phyloP scores from a whole-genome alignment of 2,797 vertebrate species.

The Intellagama lesueurii region DNA sequence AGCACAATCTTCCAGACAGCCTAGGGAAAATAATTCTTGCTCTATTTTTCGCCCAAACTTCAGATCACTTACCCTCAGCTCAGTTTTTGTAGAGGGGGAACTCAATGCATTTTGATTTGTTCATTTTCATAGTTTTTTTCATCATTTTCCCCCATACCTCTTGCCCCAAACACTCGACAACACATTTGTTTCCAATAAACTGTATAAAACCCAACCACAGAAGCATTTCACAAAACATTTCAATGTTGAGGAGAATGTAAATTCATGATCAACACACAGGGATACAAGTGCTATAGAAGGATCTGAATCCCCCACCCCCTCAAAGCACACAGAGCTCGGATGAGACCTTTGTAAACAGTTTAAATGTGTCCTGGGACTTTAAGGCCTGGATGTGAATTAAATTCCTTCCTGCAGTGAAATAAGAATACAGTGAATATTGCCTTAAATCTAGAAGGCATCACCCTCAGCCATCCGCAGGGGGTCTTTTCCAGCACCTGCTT shows the following conservation, averaged over 20 bases:
- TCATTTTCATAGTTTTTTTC: no score
- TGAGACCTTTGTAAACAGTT: constrained; percentile 9
- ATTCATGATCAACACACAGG: background rate
- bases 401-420: background rate
- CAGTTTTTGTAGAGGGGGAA: background rate
- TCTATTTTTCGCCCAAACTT: background rate
- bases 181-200: background rate
- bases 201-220: background rate
- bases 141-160: no score
- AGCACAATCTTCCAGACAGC: no score
- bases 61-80: background rate
- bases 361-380: background rate
- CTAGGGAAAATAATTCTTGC: background rate
- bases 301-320: background rate
- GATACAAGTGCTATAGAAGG: background rate
- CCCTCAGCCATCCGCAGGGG: constrained; percentile 39
- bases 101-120: background rate
- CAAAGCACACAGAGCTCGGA: background rate
- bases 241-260: background rate
- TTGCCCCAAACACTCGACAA: background rate
- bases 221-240: background rate
- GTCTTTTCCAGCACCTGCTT: background rate
- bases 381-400: background rate
- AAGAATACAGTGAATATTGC: constrained; percentile 13
- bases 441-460: constrained; percentile 46